These are phyloP conservation scores for Schizotus pectinicornis DNA, from an alignment of 2,888 invertebrate genomes.

Conservation along the genomic window DNA sequence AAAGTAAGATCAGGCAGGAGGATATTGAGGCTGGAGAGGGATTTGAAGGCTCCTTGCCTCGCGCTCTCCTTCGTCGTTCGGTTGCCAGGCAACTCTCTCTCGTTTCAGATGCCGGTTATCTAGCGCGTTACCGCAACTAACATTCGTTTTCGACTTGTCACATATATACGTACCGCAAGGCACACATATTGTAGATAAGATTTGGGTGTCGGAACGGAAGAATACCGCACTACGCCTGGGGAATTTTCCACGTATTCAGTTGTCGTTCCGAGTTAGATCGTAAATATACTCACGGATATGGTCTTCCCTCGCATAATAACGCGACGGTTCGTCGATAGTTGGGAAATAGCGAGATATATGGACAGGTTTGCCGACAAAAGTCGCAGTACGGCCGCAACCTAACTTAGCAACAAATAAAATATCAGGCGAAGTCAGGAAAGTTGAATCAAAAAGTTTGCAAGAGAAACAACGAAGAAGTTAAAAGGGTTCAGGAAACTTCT, in stretches of 20 bases:
- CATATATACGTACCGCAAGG: constrained; percentile 47
- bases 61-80: constrained; percentile 32
- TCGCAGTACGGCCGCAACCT: too few species aligned
- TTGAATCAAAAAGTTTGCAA: too few species aligned
- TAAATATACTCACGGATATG: constrained; percentile 37
- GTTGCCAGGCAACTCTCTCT: constrained; percentile 47
- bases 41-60: constrained; percentile 40
- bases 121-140: constrained; percentile 54
- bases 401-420: too few species aligned
- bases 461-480: too few species aligned
- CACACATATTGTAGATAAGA: constrained; percentile 53
- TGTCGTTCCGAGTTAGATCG: constrained; percentile 35
- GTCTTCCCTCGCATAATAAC: constrained; percentile 22
- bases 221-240: constrained; percentile 36
- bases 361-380: too few species aligned
- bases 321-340: constrained; percentile 18
- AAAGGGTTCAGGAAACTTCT: too few species aligned
- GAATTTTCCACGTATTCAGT: constrained; percentile 40
- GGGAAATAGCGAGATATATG: not conserved
- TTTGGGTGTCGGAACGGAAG: constrained; percentile 44
- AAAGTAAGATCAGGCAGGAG: constrained; percentile 50
- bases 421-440: too few species aligned
- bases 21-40: constrained; percentile 51
- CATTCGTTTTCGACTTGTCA: constrained; percentile 55
- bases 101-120: constrained; percentile 52